Conservation (phyloP, 2,888 invertebrate genomes). For the Trissolcus japonicus region DNA sequence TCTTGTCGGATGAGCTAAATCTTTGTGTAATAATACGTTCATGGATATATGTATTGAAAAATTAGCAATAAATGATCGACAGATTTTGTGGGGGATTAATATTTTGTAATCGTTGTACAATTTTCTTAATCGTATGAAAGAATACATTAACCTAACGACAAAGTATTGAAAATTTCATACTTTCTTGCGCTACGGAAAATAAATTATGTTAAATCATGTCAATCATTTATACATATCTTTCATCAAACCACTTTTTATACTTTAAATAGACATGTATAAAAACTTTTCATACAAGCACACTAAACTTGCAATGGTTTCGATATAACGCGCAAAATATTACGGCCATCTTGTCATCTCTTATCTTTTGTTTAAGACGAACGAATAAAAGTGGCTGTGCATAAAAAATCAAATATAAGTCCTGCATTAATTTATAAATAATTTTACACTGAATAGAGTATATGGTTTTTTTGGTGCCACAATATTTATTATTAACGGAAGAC, state of each 20-base stretch:
- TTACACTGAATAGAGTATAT: no score
- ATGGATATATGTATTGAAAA: constrained; percentile 53
- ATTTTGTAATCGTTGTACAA: constrained; percentile 19
- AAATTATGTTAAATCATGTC: constrained; percentile 33
- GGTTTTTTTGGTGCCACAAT: no score
- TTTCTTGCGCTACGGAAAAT: constrained; percentile 25
- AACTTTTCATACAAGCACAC: constrained; percentile 58
- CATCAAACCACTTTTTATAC: constrained; percentile 46
- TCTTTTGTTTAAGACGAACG: no score
- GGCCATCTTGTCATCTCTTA: constrained; percentile 36
- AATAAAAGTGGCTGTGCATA: no score
- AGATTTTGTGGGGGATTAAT: constrained; percentile 29
- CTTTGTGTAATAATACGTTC: constrained; percentile 43
- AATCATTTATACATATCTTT: constrained; percentile 27
- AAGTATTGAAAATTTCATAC: constrained; percentile 39
- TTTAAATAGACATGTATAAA: constrained; percentile 55
- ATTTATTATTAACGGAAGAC: no score
- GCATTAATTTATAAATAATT: no score
- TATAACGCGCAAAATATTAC: constrained; percentile 51
- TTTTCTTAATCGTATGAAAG: constrained; percentile 2
- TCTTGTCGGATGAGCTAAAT: constrained; percentile 35
- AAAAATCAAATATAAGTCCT: no score
- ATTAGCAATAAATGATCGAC: constrained; percentile 31
- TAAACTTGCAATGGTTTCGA: constrained; percentile 50
- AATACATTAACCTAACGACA: background rate